A percentile compares a stretch with the other conserved stretches of the same genome.
Evolutionary conservation across 2,797 vertebrate species (phyloP).

Genomic region (Natrix natrix): DNA sequence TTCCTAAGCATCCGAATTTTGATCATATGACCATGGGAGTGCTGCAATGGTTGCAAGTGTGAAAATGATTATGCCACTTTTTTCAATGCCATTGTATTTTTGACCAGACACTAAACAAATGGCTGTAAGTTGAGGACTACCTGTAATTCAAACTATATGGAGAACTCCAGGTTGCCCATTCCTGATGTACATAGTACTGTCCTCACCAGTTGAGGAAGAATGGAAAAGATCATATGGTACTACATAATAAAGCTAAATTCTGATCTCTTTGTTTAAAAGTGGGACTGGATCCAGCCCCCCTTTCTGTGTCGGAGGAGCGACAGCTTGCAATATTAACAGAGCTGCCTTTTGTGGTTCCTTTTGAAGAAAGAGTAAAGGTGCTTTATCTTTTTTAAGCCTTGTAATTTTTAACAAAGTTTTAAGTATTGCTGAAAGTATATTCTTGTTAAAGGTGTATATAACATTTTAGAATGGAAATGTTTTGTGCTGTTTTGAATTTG

Average conservation of each 20-base stretch:
- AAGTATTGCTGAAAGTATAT: neutral
- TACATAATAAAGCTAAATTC: conserved; percentile 8
- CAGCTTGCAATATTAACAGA: conserved; percentile 97
- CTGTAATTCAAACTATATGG: neutral
- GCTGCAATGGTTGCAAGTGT: neutral
- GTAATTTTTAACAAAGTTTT: neutral
- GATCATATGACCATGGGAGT: neutral
- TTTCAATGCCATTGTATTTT: neutral
- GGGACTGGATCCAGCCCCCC: conserved; percentile 89
- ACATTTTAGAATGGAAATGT: neutral
- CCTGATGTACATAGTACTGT: neutral
- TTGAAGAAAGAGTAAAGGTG: conserved; percentile 99
- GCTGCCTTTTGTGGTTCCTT: conserved; percentile 96
- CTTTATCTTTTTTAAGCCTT: conserved; percentile 6
- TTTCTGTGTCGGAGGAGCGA: conserved; percentile 95
- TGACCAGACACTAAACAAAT: neutral
- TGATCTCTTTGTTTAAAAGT: conserved; percentile 71
- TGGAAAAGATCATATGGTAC: neutral
- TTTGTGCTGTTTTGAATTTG: neutral
- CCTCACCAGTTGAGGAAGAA: conserved; percentile 4
- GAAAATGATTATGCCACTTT: neutral
- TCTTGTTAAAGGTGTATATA: neutral
- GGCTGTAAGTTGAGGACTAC: neutral
- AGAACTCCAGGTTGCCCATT: neutral
- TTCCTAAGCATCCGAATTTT: neutral